Evolutionary conservation across 2,888 invertebrate genomes (phyloP).

Genomic region (Mycalesis mineus): DNA sequence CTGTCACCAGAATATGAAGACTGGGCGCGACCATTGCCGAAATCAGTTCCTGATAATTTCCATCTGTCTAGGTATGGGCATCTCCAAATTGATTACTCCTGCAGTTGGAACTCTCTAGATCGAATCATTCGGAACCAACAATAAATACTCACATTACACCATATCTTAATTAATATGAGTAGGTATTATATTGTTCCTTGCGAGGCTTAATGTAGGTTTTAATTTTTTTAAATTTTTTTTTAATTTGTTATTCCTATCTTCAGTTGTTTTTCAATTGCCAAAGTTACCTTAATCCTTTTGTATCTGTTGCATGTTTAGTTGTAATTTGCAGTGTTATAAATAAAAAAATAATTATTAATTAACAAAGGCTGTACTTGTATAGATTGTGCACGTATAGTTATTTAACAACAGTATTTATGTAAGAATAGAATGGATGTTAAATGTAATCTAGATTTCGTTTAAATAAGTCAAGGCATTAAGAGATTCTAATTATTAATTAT

Average conservation of each 20-base stretch:
- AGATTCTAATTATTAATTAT: background rate
- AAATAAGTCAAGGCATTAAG: background rate
- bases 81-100: conserved; percentile 88
- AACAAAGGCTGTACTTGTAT: background rate
- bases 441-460: background rate
- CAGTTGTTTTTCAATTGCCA: background rate
- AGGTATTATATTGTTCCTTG: too few species aligned
- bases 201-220: too few species aligned
- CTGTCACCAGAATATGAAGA: conserved; percentile 71
- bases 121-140: conserved; percentile 81
- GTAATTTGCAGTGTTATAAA: background rate
- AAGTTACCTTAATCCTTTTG: background rate
- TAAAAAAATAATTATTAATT: background rate
- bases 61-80: conserved; percentile 88
- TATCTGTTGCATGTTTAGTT: background rate
- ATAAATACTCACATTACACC: background rate
- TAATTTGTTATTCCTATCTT: too few species aligned
- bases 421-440: background rate
- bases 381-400: background rate
- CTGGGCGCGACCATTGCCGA: conserved; percentile 86
- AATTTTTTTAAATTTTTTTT: too few species aligned
- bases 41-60: conserved; percentile 80
- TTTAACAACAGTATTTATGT: background rate
- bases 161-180: too few species aligned
- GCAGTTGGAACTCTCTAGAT: conserved; percentile 89